Conservation (phyloP, 2,113 vertebrate genomes). For the Chaetorhynchus papuensis region DNA sequence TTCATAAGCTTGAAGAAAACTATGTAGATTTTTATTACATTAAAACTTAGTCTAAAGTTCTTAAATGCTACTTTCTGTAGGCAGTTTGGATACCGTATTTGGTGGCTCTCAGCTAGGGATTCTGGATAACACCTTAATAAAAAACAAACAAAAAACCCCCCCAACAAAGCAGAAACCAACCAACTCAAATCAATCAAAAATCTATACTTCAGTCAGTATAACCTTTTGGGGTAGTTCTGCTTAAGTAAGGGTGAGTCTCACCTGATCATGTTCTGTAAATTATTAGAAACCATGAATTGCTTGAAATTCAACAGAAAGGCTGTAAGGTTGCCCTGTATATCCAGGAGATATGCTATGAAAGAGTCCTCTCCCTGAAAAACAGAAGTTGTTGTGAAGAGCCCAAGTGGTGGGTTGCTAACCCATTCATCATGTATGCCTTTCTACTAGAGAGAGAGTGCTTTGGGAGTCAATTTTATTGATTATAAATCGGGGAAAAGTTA, state of each 20-base stretch:
- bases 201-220: accelerated
- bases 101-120: neutral
- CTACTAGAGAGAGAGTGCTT: neutral
- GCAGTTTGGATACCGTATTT: neutral
- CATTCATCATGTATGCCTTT: neutral
- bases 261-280: neutral
- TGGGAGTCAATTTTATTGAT: neutral
- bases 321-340: neutral
- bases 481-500: neutral
- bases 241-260: neutral
- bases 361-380: neutral
- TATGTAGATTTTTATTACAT: neutral
- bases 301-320: neutral
- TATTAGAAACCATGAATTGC: neutral
- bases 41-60: neutral
- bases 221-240: neutral
- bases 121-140: neutral
- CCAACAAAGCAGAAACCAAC: neutral
- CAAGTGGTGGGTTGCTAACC: neutral
- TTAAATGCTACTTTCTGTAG: neutral
- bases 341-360: neutral
- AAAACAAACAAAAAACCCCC: neutral
- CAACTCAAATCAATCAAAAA: neutral
- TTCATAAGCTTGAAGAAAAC: neutral
- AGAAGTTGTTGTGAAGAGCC: neutral